phyloP scores from a whole-genome alignment of 2,888 invertebrate species.

The Antheraea assamensis region DNA sequence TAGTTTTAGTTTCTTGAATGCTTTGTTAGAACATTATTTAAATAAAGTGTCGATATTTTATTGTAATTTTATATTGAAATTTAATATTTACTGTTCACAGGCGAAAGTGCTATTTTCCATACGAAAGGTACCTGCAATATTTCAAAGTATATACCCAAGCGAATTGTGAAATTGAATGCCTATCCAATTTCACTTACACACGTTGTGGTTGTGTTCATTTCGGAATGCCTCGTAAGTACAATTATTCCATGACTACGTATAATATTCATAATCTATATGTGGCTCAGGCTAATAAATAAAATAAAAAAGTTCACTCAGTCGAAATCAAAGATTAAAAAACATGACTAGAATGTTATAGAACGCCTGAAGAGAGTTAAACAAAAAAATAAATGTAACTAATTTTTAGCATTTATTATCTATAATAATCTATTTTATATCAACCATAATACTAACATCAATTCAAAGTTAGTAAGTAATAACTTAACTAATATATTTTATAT shows the following conservation, averaged over 20 bases:
- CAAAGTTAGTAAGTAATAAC: conserved; percentile 15
- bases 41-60: neutral
- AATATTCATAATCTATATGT: neutral
- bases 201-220: conserved; percentile 87
- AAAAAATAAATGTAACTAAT: too few species aligned
- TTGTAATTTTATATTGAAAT: too few species aligned
- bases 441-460: neutral
- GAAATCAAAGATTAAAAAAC: neutral
- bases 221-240: conserved; percentile 84
- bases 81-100: conserved; percentile 50
- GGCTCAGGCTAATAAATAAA: neutral
- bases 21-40: neutral
- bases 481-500: conserved; percentile 33
- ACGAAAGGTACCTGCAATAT: conserved; percentile 84
- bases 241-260: neutral
- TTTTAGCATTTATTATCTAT: neutral
- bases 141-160: conserved; percentile 88
- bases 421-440: neutral
- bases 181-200: conserved; percentile 84
- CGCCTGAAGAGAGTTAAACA: neutral
- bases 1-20: neutral
- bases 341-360: neutral
- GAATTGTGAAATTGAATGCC: conserved; percentile 88
- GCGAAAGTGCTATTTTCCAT: conserved; percentile 86
- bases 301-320: neutral